phyloP scores from a whole-genome alignment of 2,888 invertebrate genomes.

The Thymelicus lineola region DNA sequence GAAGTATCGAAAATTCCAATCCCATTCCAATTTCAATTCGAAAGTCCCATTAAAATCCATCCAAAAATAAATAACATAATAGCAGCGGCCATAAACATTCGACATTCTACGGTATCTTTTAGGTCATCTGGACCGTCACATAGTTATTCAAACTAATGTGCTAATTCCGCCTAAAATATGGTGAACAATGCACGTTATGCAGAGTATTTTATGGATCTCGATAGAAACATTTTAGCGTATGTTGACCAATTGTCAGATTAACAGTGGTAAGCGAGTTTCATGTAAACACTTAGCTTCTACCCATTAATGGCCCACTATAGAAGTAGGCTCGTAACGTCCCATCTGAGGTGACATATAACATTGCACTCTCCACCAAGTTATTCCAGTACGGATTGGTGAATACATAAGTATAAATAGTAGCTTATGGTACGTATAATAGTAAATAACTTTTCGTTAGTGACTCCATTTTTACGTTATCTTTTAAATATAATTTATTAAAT shows the following conservation, averaged over 20 bases:
- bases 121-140: slow-evolving; percentile 44
- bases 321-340: too few relatives aligned
- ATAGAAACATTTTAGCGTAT: slow-evolving; percentile 43
- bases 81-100: slow-evolving; percentile 19
- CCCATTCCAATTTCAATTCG: slow-evolving; percentile 3
- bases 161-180: slow-evolving; percentile 54
- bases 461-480: too few relatives aligned
- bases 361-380: too few relatives aligned
- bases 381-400: too few relatives aligned
- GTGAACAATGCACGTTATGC: slow-evolving; percentile 47
- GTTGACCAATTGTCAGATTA: background rate
- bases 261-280: background rate
- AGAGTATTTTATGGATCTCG: slow-evolving; percentile 51
- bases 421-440: too few relatives aligned
- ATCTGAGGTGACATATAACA: too few relatives aligned
- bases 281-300: too few relatives aligned
- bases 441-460: too few relatives aligned
- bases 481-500: too few relatives aligned
- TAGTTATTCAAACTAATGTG: slow-evolving; percentile 47
- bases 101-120: slow-evolving; percentile 45
- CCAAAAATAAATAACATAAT: slow-evolving; percentile 15
- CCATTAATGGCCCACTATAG: too few relatives aligned
- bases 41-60: slow-evolving; percentile 1
- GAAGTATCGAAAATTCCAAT: slow-evolving; percentile 3
- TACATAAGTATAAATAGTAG: too few relatives aligned